These are phyloP conservation scores for Progne subis DNA, from an alignment of 2,113 vertebrate species.

Conservation along the genomic window DNA sequence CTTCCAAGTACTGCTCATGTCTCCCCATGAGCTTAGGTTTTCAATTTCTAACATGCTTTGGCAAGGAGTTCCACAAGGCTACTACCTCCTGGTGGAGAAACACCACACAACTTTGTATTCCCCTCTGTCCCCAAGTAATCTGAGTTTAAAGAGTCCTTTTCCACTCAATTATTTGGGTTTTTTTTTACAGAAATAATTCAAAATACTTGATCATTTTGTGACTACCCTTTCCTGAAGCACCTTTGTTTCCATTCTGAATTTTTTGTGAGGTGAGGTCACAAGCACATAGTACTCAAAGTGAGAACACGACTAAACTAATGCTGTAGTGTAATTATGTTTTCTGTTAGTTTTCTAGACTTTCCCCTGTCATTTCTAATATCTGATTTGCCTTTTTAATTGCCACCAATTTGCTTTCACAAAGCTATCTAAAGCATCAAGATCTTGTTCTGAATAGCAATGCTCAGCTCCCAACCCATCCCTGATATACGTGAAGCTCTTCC, in stretches of 20 bases:
- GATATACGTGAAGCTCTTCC: not conserved
- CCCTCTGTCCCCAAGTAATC: not conserved
- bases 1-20: not conserved
- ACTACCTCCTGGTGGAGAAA: not conserved
- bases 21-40: not conserved
- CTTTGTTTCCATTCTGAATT: not conserved
- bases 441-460: not conserved
- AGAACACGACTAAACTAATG: not conserved
- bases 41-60: not conserved
- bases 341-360: not conserved
- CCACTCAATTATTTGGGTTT: accelerated
- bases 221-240: not conserved
- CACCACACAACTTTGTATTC: not conserved
- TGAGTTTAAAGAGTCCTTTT: not conserved
- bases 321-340: not conserved
- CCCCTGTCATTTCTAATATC: not conserved
- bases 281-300: not conserved
- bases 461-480: not conserved
- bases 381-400: not conserved
- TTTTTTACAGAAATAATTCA: not conserved
- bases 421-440: not conserved
- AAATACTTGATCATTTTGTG: not conserved
- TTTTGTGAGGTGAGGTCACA: not conserved
- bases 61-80: not conserved
- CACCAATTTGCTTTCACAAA: not conserved